These are phyloP conservation scores for Stomatorhinus walkeri DNA, from an alignment of 2,797 vertebrate species.

Conservation along the genomic window DNA sequence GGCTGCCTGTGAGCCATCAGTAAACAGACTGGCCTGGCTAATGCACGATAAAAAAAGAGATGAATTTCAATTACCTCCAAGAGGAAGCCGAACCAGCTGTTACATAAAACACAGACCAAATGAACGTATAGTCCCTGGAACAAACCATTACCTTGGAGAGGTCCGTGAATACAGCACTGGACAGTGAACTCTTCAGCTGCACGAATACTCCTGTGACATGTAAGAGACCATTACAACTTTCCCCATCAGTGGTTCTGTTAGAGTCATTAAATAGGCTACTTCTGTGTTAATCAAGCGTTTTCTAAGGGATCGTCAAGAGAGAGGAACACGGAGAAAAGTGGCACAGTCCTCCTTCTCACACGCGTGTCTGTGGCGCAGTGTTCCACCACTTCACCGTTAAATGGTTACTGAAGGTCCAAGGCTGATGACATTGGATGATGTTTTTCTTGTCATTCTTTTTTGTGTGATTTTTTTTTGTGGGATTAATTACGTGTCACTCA, in stretches of 20 bases:
- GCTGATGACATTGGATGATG: conserved; percentile 44
- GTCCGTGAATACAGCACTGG: neutral
- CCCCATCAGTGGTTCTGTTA: neutral
- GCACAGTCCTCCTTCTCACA: neutral
- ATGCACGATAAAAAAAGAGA: conserved; percentile 59
- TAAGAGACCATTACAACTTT: neutral
- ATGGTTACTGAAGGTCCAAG: conserved; percentile 48
- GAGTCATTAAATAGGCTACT: neutral
- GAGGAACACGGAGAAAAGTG: neutral
- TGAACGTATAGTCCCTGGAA: neutral
- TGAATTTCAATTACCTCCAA: conserved; percentile 72
- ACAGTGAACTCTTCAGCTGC: neutral
- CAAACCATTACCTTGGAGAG: neutral
- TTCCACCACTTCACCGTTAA: conserved; percentile 51
- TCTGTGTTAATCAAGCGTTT: neutral
- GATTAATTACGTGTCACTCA: conserved; percentile 67
- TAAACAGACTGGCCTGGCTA: conserved; percentile 69
- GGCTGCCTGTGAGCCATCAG: conserved; percentile 64
- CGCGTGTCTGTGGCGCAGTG: conserved; percentile 28
- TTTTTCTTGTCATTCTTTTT: conserved; percentile 46
- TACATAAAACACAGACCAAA: conserved; percentile 3
- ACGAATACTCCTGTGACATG: neutral
- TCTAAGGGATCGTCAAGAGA: neutral
- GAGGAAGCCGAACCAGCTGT: conserved; percentile 3
- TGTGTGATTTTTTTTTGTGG: conserved; percentile 50